These are phyloP conservation scores for Pyxicephalus adspersus DNA, from an alignment of 2,113 vertebrate genomes.

Conservation along the genomic window DNA sequence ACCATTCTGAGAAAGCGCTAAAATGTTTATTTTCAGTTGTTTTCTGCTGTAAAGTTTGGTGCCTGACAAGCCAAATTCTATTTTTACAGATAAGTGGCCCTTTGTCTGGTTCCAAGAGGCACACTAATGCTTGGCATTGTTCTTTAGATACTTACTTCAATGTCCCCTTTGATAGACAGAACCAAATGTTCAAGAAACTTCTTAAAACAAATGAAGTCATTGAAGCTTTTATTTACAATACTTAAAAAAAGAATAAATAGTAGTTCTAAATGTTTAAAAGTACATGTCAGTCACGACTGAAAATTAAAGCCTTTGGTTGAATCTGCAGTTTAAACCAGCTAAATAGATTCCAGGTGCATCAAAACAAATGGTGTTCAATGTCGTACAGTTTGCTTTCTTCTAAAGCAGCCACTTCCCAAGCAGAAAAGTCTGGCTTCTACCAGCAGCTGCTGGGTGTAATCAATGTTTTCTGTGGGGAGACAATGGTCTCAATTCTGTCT, in stretches of 20 bases:
- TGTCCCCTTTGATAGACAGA: conserved; percentile 23
- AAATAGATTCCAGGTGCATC: too few species aligned
- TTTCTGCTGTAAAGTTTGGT: not conserved
- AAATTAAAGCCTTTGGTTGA: too few species aligned
- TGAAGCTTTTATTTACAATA: not conserved
- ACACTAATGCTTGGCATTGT: conserved; percentile 7
- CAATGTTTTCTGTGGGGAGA: too few species aligned
- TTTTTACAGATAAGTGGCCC: conserved; percentile 27
- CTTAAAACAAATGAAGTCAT: conserved; percentile 6
- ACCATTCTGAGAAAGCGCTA: not conserved
- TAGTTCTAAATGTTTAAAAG: not conserved
- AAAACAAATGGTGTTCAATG: too few species aligned
- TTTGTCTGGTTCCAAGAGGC: conserved; percentile 36
- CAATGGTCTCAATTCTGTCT: too few species aligned
- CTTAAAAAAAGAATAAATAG: not conserved
- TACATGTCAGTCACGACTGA: too few species aligned
- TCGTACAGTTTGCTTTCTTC: too few species aligned
- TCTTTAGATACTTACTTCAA: conserved; percentile 30
- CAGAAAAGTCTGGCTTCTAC: too few species aligned
- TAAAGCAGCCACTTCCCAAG: too few species aligned
- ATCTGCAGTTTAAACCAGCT: too few species aligned
- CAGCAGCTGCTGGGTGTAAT: too few species aligned
- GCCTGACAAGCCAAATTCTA: conserved; percentile 7
- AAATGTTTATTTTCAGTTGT: conserved; percentile 22
- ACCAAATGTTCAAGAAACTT: conserved; percentile 27